Percentiles rank a stretch among this genome's conserved stretches.
Conservation (phyloP, 2,888 invertebrate species). For the Dicranocentrus wangi region DNA sequence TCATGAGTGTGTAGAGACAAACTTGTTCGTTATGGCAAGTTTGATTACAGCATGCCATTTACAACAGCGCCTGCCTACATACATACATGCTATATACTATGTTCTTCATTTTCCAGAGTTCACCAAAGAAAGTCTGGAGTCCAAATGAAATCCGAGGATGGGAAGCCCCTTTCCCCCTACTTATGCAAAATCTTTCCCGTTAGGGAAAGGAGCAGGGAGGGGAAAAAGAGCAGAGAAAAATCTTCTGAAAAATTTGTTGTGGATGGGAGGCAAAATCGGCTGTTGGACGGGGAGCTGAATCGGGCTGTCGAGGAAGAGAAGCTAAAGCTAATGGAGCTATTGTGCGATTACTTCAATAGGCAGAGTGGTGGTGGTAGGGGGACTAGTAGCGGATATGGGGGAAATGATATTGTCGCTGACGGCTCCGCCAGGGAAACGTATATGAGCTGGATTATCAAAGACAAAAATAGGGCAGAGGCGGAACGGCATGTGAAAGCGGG, state of each 20-base stretch:
- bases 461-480: conserved; percentile 15
- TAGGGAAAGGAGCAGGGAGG: neutral
- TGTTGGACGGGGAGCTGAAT: conserved; percentile 20
- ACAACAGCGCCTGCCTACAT: no score
- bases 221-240: neutral
- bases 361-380: no score
- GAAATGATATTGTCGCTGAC: conserved; percentile 24
- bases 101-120: conserved; percentile 11
- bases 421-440: conserved; percentile 23
- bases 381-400: no score
- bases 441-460: conserved; percentile 41
- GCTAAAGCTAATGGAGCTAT: neutral
- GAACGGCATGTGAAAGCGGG: neutral
- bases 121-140: conserved; percentile 26
- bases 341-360: conserved; percentile 1
- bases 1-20: neutral
- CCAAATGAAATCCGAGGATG: neutral
- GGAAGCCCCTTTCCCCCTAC: conserved; percentile 26
- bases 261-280: neutral
- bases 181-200: conserved; percentile 39
- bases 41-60: no score
- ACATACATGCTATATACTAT: neutral
- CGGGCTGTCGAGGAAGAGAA: conserved; percentile 27
- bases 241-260: neutral
- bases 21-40: no score